Evolutionary conservation across 2,888 invertebrate species (phyloP), one percentile per base, ranked within the genome.

Genomic region (Noctua janthe): DNA sequence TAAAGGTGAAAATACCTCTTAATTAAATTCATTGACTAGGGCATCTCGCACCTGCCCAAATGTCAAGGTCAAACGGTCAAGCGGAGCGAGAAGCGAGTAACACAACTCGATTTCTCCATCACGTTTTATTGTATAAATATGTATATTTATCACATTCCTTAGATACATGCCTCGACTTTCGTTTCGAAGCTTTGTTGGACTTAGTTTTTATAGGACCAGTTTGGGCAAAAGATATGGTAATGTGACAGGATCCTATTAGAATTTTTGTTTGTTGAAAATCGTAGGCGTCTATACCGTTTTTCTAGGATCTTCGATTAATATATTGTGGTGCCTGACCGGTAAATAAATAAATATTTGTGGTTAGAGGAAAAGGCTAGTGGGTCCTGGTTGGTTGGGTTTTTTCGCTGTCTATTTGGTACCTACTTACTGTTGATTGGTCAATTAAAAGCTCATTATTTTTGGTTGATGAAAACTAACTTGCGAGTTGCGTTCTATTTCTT

Each of bases 11-110:
- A 85, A 88, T 87, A 83, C 75, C 71, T 74, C 76, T 87, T 86
- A 85, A 89, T 89, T 90, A 87, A 91, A 89, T 85, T 85, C 80
- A 88, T 87, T 89, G 84, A 81, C 81, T 83, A 74, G 79, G 84
- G 86, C 73, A 77, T 74, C 84, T 71, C 84, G 80, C 90, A 92
- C 90, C 91, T 91, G 90, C 84, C 84, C 83, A 93, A 95, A 95
- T 94, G 95, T 93, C 95, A 96, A 96, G 96, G 96, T 95, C 94
- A 94, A 91, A 91, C 87, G 93, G 93, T 93, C 94, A 94, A 91
- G 89, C 88, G 87, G 87, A 89, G 59, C 84, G 90, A 84, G 88
- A 80, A 89, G 71, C 84, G 90, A 83, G 88, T 88, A 92, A 89
- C 20, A 64, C 62, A 56, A 91, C 91, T 93, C 93, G 96, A 96